Base-by-base conservation (phyloP, 2,797 vertebrate genomes). In the Anguilla megastoma region DNA sequence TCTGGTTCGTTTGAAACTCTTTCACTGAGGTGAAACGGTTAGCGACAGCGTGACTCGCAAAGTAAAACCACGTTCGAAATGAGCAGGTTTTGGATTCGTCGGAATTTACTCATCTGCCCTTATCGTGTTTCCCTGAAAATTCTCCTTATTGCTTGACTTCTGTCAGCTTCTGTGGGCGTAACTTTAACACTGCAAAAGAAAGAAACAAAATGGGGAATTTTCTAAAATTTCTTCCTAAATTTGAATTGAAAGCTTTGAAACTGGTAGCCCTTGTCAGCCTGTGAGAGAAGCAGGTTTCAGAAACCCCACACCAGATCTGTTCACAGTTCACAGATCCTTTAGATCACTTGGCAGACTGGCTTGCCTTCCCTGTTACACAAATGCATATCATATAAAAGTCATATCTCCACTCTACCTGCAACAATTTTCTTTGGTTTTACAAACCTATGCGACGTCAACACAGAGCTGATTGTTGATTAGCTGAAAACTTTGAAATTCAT, bases 91-190 rank as follows among this genome's bases (percentile, higher is more conserved):
- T 66, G 88, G 90, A 88, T 84, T 88, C 16, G 87, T 84, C 60
- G 79, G 14, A 41, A 89, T 95, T 45, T 92, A 94, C 90, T 93
- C 90, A 95, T 93, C 90, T 88, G 89, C 90, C 91, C 92, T 80
- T 6, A 9, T 89, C 48, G 69, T 87, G 50, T 89, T 90, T 90
- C 33, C 89, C 85, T 90, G 84, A 91, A 85, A 90, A 91, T 3
- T 16, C 86, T 24, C 66, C 84, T 91, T 89, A 91, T 87, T 60
- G 88, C 87, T 90, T 79, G 86, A 60, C 91, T 86, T 74, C 45
- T 21, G 27, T 27, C 89, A 89, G 88, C 88, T 86, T 58, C 89
- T 63, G 92, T 91, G 91, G 92, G 90, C 54, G 56, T 2, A 86
- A 76, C 89, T 74, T 87, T 8, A 88, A 66, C 82, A 91, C 88